Evolutionary conservation across 2,113 vertebrate species (phyloP), one percentile per base, ranked within the genome.

Genomic region (Sinocyclocheilus anophthalmus): DNA sequence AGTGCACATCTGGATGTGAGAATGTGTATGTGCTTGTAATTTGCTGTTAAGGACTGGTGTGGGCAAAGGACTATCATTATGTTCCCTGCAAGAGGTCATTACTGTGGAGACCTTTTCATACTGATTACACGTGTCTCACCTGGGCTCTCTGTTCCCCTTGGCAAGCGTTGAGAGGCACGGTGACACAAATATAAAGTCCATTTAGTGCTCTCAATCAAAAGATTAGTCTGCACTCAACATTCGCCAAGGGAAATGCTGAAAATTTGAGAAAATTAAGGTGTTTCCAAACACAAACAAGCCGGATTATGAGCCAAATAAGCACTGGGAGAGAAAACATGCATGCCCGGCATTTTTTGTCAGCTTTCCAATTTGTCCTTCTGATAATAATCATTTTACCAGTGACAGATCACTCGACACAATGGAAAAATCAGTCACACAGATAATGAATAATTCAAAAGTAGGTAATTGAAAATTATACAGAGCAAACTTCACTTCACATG

Each of bases 1-100:
- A 67, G 45, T 2, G 24, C 63, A 50, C 67, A 16, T 65, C n/a
- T 67, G 65, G 72, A 61, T 81, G 87, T 63, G 76, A 85, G 70
- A 77, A 50, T 83, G 81, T 83, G 69, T 61, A 86, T 76, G 48
- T 81, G 45, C 39, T 16, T 50, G 76, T 45, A 81, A 55, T 73
- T 78, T 76, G 45, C 55, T 11, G 53, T 30, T 53, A 84, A 65
- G 76, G 55, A 80, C 42, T 48, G 45, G 79, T 65, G 79, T 79
- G 69, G 79, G 53, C 39, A 53, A 72, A 78, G 69, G 24, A 45
- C 82, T 87, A 84, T 84, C 76, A 84, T 84, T 80, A 87, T 57
- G 37, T 79, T 70, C 81, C n/a, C 86, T 48, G 86, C 5, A 50
- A 87, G 83, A 16, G 84, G 85, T 93, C 92, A 94, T 93, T 91